Conservation (phyloP, 2,113 vertebrate species). For the Notothenia rossii region DNA sequence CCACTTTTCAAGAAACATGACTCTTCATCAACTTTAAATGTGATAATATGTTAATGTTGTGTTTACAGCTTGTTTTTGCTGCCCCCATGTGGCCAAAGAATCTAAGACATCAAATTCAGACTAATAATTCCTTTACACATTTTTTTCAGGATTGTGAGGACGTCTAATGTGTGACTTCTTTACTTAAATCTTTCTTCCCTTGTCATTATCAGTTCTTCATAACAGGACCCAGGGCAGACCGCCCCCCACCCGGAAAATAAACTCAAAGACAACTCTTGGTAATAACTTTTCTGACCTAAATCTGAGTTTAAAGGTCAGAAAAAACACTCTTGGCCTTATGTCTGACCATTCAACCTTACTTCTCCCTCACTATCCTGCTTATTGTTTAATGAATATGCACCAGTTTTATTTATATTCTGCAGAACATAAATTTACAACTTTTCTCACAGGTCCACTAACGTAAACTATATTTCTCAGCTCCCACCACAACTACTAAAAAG, state of each 20-base stretch:
- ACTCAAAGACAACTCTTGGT: conserved; percentile 75
- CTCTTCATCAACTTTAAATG: not conserved
- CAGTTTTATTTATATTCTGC: conserved; percentile 10
- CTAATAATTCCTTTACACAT: conserved; percentile 1
- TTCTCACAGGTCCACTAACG: conserved; percentile 60
- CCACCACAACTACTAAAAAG: conserved; percentile 73
- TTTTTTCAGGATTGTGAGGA: conserved; percentile 40
- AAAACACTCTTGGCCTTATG: conserved; percentile 24
- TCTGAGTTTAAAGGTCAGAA: conserved; percentile 39
- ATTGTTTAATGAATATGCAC: conserved; percentile 7
- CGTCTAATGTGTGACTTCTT: conserved; percentile 34
- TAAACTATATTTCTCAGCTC: conserved; percentile 78
- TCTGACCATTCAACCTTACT: conserved; percentile 26
- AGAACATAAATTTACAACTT: conserved; percentile 11
- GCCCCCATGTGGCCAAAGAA: not conserved
- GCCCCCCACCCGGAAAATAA: conserved; percentile 37
- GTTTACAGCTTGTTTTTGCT: not conserved
- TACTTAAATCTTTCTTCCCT: conserved; percentile 52
- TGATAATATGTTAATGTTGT: not conserved
- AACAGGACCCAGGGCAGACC: conserved; percentile 73
- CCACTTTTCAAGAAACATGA: not conserved
- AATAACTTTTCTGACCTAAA: conserved; percentile 70
- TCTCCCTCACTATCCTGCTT: conserved; percentile 21
- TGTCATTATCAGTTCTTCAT: conserved; percentile 71
- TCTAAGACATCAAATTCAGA: too few relatives aligned